phyloP scores from a whole-genome alignment of 2,888 invertebrate species.

The Schizotus pectinicornis region DNA sequence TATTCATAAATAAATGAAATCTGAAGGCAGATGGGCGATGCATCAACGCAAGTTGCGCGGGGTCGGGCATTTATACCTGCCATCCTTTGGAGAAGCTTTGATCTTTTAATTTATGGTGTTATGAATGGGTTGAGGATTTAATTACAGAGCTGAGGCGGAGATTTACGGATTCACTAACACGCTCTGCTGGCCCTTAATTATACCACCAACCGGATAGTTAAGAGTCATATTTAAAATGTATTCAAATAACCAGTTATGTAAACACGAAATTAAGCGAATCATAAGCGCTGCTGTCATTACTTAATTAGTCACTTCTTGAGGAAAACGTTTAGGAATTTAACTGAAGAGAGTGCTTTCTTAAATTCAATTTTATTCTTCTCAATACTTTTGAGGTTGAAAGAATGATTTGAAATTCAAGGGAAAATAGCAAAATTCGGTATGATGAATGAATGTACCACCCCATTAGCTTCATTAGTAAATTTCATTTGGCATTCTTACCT shows the following conservation, averaged over 20 bases:
- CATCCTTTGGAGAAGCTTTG: slow-evolving; percentile 40
- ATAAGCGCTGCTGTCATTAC: slow-evolving; percentile 8
- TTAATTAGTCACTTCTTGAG: slow-evolving; percentile 10
- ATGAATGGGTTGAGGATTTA: slow-evolving; percentile 33
- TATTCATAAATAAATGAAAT: slow-evolving; percentile 48
- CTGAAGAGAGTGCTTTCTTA: not conserved
- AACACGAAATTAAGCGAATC: slow-evolving; percentile 18
- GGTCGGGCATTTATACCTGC: slow-evolving; percentile 31
- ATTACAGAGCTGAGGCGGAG: slow-evolving; percentile 27
- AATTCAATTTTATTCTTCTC: not conserved
- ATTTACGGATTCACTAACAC: slow-evolving; percentile 35
- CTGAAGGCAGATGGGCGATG: slow-evolving; percentile 32
- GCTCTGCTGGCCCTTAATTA: slow-evolving; percentile 32
- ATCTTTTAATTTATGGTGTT: slow-evolving; percentile 44
- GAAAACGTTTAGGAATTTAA: no score
- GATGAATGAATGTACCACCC: no score
- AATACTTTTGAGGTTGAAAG: not conserved
- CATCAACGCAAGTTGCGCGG: slow-evolving; percentile 33
- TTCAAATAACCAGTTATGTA: slow-evolving; percentile 18
- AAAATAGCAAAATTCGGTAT: no score
- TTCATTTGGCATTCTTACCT: not conserved
- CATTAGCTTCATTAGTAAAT: no score
- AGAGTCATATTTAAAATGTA: slow-evolving; percentile 23
- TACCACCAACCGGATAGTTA: slow-evolving; percentile 11
- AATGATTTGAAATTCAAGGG: no score